These are phyloP conservation scores for Stigmatopora nigra DNA, from an alignment of 2,113 vertebrate genomes.

Conservation along the genomic window DNA sequence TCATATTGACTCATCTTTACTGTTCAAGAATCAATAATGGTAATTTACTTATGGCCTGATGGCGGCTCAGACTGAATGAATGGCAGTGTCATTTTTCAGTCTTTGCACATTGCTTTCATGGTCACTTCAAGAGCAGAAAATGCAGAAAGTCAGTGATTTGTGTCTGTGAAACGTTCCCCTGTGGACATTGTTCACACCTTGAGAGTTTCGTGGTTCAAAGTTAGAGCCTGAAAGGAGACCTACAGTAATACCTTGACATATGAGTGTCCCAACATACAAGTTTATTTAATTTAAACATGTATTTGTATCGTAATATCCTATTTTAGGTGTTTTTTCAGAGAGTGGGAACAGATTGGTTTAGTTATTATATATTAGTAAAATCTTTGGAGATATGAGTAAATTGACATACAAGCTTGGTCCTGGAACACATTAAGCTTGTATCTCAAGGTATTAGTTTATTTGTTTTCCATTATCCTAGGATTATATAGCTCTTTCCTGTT, in stretches of 20 bases:
- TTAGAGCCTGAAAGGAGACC: background rate
- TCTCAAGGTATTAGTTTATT: too few relatives aligned
- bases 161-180: constrained; percentile 35
- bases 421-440: too few relatives aligned
- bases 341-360: too few relatives aligned
- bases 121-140: constrained; percentile 33
- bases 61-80: constrained; percentile 27
- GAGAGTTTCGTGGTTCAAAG: background rate
- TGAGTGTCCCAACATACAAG: too few relatives aligned
- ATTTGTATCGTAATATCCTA: too few relatives aligned
- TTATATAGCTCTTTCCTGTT: background rate
- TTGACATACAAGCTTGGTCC: too few relatives aligned
- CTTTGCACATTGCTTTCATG: constrained; percentile 40
- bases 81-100: constrained; percentile 44
- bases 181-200: constrained; percentile 19
- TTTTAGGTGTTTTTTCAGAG: too few relatives aligned
- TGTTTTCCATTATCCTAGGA: too few relatives aligned
- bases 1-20: constrained; percentile 19
- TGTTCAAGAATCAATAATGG: constrained; percentile 46
- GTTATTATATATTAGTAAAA: too few relatives aligned
- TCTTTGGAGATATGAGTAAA: too few relatives aligned
- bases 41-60: constrained; percentile 39
- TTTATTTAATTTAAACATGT: too few relatives aligned
- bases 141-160: constrained; percentile 27
- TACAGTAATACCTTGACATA: too few relatives aligned